Evolutionary conservation across 2,113 vertebrate genomes (phyloP).

Genomic region (Odontophorus gujanensis): DNA sequence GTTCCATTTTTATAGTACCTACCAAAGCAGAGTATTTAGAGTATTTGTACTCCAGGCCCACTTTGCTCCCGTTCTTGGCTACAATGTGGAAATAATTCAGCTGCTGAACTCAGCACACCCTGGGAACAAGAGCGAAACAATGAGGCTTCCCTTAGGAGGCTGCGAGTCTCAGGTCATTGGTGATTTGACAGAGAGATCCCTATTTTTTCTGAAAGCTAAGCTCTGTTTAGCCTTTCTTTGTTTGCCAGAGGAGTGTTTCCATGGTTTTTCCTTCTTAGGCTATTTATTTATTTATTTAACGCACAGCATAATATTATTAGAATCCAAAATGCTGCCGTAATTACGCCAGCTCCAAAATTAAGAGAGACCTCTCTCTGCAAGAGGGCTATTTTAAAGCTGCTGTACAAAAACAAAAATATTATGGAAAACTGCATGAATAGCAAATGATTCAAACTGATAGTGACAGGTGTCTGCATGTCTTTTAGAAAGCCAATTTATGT

Average conservation of each 20-base stretch:
- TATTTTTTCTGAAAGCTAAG: conserved; percentile 22
- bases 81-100: neutral
- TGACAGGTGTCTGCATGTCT: conserved; percentile 66
- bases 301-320: neutral
- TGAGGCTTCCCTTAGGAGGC: conserved; percentile 21
- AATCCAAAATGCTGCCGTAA: neutral
- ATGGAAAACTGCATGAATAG: neutral
- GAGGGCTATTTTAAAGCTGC: neutral
- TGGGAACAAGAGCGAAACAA: neutral
- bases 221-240: conserved; percentile 35
- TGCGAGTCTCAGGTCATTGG: conserved; percentile 21
- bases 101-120: neutral
- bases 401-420: neutral
- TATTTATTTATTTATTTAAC: neutral
- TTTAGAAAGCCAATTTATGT: conserved; percentile 23
- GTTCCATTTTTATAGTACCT: neutral
- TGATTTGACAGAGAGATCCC: conserved; percentile 3
- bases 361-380: neutral
- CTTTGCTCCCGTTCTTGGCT: neutral
- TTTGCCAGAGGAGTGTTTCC: neutral
- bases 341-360: neutral
- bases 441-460: neutral
- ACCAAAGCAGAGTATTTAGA: neutral
- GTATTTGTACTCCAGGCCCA: neutral
- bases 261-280: neutral